phyloP scores from a whole-genome alignment of 2,888 invertebrate genomes.

The Eristalis intricaria region DNA sequence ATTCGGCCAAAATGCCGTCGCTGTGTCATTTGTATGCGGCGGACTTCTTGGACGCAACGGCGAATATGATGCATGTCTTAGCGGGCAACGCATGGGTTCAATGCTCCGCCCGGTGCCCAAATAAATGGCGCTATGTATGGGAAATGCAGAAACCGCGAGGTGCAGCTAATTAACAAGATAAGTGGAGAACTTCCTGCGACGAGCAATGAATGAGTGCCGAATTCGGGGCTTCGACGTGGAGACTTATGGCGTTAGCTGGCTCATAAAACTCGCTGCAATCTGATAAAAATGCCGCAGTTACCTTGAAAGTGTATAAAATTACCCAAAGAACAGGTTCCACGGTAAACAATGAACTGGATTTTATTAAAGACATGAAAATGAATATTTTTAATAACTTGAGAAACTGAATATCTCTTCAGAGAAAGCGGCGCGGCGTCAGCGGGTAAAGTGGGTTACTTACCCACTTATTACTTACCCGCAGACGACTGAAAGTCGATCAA shows the following conservation, averaged over 20 bases:
- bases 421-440: too few relatives aligned
- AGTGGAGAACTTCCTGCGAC: background rate
- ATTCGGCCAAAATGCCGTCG: background rate
- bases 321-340: too few relatives aligned
- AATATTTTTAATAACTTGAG: background rate
- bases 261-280: background rate
- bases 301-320: too few relatives aligned
- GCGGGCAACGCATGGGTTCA: background rate
- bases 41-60: background rate
- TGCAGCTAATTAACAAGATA: constrained; percentile 22
- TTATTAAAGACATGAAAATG: too few relatives aligned
- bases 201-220: background rate
- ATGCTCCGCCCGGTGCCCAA: background rate
- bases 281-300: background rate
- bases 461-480: too few relatives aligned
- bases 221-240: background rate
- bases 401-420: too few relatives aligned
- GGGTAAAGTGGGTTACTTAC: too few relatives aligned
- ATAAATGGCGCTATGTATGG: constrained; percentile 19
- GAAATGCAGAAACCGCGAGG: background rate
- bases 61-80: background rate
- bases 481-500: too few relatives aligned
- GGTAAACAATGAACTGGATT: too few relatives aligned
- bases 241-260: too few relatives aligned
- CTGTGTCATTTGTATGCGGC: constrained; percentile 6